Conservation (phyloP, 2,888 invertebrate species). For the Neuroscelio doddi region DNA sequence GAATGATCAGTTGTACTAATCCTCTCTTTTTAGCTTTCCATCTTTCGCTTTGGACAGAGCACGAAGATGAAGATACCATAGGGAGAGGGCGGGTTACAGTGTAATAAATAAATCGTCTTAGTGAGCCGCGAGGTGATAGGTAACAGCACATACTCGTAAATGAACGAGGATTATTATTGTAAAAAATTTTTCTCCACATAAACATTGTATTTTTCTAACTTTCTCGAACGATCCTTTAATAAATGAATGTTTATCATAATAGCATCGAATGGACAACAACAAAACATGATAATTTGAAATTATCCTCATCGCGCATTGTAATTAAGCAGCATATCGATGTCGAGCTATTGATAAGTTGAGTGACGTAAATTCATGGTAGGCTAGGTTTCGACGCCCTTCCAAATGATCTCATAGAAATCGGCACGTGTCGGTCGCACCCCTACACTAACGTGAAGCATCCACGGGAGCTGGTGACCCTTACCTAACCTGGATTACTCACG, state of each 20-base stretch:
- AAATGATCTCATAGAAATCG: conserved; percentile 68
- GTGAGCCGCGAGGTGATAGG: conserved; percentile 62
- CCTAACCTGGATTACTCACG: conserved; percentile 52
- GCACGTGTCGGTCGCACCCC: conserved; percentile 67
- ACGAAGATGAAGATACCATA: conserved; percentile 67
- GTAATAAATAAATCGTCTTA: conserved; percentile 65
- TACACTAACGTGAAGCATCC: conserved; percentile 23
- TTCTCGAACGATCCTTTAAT: too few species aligned
- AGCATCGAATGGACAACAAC: too few species aligned
- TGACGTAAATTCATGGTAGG: conserved; percentile 54
- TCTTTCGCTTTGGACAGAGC: conserved; percentile 43
- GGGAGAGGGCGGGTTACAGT: conserved; percentile 59
- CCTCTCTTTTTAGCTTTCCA: conserved; percentile 32
- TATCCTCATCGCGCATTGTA: too few species aligned
- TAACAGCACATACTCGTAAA: conserved; percentile 51
- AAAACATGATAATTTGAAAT: neutral
- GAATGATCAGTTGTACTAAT: conserved; percentile 30
- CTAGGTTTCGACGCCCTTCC: conserved; percentile 59
- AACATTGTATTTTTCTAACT: too few species aligned
- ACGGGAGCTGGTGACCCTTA: conserved; percentile 33
- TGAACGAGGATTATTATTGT: conserved; percentile 28
- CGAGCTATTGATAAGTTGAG: conserved; percentile 33
- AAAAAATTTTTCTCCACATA: conserved; percentile 25
- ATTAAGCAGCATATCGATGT: conserved; percentile 24
- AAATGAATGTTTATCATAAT: too few species aligned